phyloP scores from a whole-genome alignment of 2,113 vertebrate genomes.

The Gracilinanus agilis region DNA sequence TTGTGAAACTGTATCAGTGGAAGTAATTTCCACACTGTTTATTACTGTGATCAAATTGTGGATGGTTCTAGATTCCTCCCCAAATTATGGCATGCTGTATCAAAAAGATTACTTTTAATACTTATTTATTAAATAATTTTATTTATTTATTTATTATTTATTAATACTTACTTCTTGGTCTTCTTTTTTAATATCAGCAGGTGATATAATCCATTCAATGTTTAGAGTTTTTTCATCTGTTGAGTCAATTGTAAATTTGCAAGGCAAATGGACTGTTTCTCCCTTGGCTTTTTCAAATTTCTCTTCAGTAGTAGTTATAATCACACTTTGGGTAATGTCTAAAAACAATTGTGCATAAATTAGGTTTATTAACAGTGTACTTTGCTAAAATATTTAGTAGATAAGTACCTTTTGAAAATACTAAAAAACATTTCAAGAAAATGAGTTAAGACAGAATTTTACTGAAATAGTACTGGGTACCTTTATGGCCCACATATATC shows the following conservation, averaged over 20 bases:
- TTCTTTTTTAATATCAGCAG: conserved; percentile 83
- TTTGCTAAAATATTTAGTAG: neutral
- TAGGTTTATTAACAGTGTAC: neutral
- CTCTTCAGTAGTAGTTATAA: conserved; percentile 78
- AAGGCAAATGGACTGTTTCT: conserved; percentile 83
- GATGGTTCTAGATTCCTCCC: neutral
- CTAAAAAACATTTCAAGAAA: neutral
- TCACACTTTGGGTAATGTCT: conserved; percentile 82
- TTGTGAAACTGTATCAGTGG: neutral
- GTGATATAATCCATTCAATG: conserved; percentile 87
- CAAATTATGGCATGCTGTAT: neutral
- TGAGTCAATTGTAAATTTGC: conserved; percentile 79
- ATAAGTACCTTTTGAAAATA: too few relatives aligned
- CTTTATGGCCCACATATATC: neutral
- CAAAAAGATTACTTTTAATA: neutral
- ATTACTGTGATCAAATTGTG: neutral
- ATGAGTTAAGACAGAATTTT: neutral
- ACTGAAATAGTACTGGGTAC: neutral
- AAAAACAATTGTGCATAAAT: conserved; percentile 15
- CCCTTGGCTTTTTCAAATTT: conserved; percentile 86
- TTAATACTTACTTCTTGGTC: conserved; percentile 86
- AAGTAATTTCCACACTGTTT: neutral
- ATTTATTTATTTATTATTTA: too few relatives aligned
- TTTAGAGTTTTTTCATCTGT: conserved; percentile 83
- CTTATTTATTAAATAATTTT: neutral